These are phyloP conservation scores for Andrena bucephala DNA, from an alignment of 2,888 invertebrate genomes.

Conservation along the genomic window DNA sequence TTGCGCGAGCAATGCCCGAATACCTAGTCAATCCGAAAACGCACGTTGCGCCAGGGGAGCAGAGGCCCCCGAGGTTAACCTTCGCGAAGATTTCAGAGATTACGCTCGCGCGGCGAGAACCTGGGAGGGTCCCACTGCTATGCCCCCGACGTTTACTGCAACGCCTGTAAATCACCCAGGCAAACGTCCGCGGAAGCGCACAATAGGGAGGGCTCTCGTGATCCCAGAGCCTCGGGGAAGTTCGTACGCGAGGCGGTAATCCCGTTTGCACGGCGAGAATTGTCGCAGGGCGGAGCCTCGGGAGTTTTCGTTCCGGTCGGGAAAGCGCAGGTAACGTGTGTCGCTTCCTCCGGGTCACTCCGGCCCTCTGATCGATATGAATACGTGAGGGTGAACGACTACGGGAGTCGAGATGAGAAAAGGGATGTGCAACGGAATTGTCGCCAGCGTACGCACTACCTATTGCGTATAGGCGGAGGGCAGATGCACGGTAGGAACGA, in stretches of 20 bases:
- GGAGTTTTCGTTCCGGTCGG: constrained; percentile 35
- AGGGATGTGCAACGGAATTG: constrained; percentile 15
- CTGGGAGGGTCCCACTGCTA: constrained; percentile 53
- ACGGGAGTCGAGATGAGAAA: constrained; percentile 16
- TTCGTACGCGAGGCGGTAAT: background rate
- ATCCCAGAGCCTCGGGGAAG: background rate
- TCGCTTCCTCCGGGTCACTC: constrained; percentile 30
- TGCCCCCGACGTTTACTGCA: constrained; percentile 42
- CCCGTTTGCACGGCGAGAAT: constrained; percentile 5
- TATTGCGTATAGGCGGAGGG: constrained; percentile 2
- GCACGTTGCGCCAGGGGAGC: background rate
- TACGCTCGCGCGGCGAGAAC: constrained; percentile 22
- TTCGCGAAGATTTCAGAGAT: constrained; percentile 34
- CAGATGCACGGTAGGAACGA: constrained; percentile 19
- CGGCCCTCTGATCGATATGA: constrained; percentile 67
- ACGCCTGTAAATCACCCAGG: constrained; percentile 48
- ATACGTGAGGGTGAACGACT: constrained; percentile 57
- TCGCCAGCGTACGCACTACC: background rate
- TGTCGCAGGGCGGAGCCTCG: constrained; percentile 57
- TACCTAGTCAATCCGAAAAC: constrained; percentile 1
- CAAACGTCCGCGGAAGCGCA: constrained; percentile 39
- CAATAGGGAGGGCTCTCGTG: constrained; percentile 42
- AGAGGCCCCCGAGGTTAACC: constrained; percentile 28
- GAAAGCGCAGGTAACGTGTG: constrained; percentile 64
- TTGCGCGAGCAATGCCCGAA: constrained; percentile 29